Evolutionary conservation across 2,888 invertebrate species (phyloP).

Genomic region (Agrochola lychnidis): DNA sequence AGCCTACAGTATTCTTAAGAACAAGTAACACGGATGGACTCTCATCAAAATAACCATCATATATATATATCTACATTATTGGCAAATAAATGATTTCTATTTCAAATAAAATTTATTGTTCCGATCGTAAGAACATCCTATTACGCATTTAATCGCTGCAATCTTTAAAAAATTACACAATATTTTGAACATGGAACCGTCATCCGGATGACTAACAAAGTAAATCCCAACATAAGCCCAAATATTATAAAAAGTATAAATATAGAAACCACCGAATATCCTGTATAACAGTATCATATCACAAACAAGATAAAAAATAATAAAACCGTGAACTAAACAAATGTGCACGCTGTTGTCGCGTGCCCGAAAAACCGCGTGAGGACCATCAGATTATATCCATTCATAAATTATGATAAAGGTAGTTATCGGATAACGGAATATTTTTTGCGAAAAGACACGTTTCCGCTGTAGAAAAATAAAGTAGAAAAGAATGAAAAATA

Average conservation of each 20-base stretch:
- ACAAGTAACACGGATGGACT: no score
- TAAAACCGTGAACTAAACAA: conserved; percentile 12
- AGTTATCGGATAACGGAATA: conserved; percentile 4
- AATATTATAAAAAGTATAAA: conserved; percentile 21
- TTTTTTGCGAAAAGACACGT: not conserved
- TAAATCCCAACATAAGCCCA: conserved; percentile 8
- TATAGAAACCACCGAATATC: conserved; percentile 21
- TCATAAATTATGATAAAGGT: conserved; percentile 34
- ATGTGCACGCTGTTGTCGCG: conserved; percentile 29
- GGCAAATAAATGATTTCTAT: no score
- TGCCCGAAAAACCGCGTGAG: conserved; percentile 23
- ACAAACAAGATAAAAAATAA: conserved; percentile 44
- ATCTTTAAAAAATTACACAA: not conserved
- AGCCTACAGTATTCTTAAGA: no score
- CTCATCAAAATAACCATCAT: no score
- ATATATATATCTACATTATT: no score
- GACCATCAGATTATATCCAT: conserved; percentile 37
- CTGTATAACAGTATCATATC: conserved; percentile 14
- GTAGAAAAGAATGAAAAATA: not conserved
- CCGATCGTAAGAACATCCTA: not conserved
- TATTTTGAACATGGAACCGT: not conserved
- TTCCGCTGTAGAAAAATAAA: not conserved
- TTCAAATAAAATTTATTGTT: not conserved
- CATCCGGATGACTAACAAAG: conserved; percentile 36
- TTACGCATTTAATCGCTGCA: not conserved